Conservation (phyloP, 1,140 invertebrate genomes). For the Drosophila albomicans region DNA sequence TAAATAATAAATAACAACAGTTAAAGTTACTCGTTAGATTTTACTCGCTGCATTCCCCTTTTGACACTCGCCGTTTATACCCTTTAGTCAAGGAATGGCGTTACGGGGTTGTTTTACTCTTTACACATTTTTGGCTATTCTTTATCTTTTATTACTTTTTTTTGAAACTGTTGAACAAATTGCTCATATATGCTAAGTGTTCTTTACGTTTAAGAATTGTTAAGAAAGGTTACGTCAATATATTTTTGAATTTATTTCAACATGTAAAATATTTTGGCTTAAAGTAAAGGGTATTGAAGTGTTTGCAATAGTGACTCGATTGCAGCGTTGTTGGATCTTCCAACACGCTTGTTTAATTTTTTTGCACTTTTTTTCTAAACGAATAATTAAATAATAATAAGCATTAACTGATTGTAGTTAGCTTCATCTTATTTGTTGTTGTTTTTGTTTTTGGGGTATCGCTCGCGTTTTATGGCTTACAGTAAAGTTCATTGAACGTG, state of each 20-base stretch:
- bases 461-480: conserved; percentile 46
- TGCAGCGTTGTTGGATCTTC: conserved; percentile 11
- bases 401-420: conserved; percentile 36
- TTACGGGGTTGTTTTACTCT: too few relatives aligned
- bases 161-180: too few relatives aligned
- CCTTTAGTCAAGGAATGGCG: background rate
- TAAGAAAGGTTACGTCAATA: too few relatives aligned
- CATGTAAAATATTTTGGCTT: too few relatives aligned
- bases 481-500: conserved; percentile 73
- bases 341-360: conserved; percentile 31
- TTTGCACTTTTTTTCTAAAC: conserved; percentile 34
- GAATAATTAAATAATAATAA: conserved; percentile 68
- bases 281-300: background rate
- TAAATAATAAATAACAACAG: conserved; percentile 25
- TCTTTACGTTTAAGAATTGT: too few relatives aligned
- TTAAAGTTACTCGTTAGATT: conserved; percentile 27
- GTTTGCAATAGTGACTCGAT: background rate
- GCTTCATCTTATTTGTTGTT: conserved; percentile 15
- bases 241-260: too few relatives aligned
- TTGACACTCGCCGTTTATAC: conserved; percentile 8
- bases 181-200: too few relatives aligned
- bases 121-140: too few relatives aligned
- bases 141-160: too few relatives aligned
- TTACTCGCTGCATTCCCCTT: conserved; percentile 11
- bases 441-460: conserved; percentile 10